Percentiles rank a stretch among this genome's conserved stretches.
These are phyloP conservation scores for Athripsodes cinereus DNA, from an alignment of 2,888 invertebrate species.

Conservation along the genomic window DNA sequence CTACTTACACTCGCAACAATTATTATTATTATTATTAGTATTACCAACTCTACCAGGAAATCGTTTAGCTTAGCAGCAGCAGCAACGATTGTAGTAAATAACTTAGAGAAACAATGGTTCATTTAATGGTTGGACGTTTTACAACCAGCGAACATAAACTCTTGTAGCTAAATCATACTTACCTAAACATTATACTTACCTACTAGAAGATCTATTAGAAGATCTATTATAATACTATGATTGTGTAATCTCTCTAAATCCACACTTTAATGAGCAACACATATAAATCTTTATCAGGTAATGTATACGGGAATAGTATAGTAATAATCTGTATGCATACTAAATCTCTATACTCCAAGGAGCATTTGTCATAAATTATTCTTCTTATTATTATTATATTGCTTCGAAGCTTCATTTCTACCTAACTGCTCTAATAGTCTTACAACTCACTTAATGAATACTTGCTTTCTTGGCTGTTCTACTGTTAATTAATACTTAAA, in stretches of 20 bases:
- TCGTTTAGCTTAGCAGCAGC: slow-evolving; percentile 14
- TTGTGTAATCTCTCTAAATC: slow-evolving; percentile 21
- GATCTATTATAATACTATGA: slow-evolving; percentile 7
- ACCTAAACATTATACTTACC: too few relatives aligned
- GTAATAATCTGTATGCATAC: too few relatives aligned
- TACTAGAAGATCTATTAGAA: too few relatives aligned
- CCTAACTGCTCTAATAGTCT: background rate
- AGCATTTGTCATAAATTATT: background rate
- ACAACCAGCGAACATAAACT: slow-evolving; percentile 22
- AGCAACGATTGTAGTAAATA: slow-evolving; percentile 14
- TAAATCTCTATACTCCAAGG: slow-evolving; percentile 8
- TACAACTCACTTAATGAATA: background rate
- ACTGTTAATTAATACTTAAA: background rate
- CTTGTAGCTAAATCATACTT: background rate
- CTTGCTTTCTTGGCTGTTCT: background rate
- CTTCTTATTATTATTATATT: background rate
- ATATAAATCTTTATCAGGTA: slow-evolving; percentile 12
- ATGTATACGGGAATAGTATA: too few relatives aligned
- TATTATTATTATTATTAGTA: slow-evolving; percentile 3
- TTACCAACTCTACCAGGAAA: slow-evolving; percentile 17
- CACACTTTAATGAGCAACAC: slow-evolving; percentile 19
- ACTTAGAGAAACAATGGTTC: slow-evolving; percentile 23
- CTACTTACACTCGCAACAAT: too few relatives aligned
- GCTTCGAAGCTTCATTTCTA: background rate
- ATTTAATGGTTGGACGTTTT: slow-evolving; percentile 23